Percentiles rank a stretch among this genome's conserved stretches.
phyloP scores from a whole-genome alignment of 1,140 invertebrate species.

The Cyrtorhinus lividipennis region DNA sequence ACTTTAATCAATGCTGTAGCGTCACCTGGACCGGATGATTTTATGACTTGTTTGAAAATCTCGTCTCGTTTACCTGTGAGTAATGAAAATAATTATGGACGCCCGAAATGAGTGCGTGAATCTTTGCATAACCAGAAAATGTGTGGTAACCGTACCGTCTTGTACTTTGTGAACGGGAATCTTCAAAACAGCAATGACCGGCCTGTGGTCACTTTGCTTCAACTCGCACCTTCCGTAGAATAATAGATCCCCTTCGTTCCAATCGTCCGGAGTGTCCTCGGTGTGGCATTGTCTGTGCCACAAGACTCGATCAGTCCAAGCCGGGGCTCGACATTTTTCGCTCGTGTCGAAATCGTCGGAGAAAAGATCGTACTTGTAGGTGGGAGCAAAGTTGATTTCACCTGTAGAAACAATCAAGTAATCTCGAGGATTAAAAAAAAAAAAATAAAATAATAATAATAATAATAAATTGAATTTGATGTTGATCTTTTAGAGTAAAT shows the following conservation, averaged over 20 bases:
- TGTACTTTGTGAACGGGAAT: constrained; percentile 70
- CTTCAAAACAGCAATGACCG: constrained; percentile 80
- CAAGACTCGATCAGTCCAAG: constrained; percentile 94
- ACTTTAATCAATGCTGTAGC: constrained; percentile 60
- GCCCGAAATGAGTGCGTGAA: no score
- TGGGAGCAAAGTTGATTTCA: constrained; percentile 66
- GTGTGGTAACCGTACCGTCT: constrained; percentile 30
- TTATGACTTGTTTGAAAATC: constrained; percentile 73
- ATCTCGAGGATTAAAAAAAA: no score
- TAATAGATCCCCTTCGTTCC: constrained; percentile 62
- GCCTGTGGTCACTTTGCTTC: constrained; percentile 95
- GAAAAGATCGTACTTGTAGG: constrained; percentile 98
- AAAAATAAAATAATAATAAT: no score
- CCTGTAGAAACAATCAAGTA: background rate
- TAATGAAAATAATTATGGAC: no score
- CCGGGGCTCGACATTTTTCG: constrained; percentile 91
- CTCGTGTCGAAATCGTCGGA: constrained; percentile 99
- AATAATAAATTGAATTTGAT: no score
- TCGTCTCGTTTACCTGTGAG: constrained; percentile 35
- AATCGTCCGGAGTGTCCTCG: constrained; percentile 38
- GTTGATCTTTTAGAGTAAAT: no score
- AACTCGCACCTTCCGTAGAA: constrained; percentile 87
- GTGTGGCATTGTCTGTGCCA: constrained; percentile 66
- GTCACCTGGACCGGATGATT: constrained; percentile 83
- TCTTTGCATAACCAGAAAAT: no score